Evolutionary conservation across 2,888 invertebrate species (phyloP), one percentile per base, ranked within the genome.

Genomic region (Scaptomyza parva): DNA sequence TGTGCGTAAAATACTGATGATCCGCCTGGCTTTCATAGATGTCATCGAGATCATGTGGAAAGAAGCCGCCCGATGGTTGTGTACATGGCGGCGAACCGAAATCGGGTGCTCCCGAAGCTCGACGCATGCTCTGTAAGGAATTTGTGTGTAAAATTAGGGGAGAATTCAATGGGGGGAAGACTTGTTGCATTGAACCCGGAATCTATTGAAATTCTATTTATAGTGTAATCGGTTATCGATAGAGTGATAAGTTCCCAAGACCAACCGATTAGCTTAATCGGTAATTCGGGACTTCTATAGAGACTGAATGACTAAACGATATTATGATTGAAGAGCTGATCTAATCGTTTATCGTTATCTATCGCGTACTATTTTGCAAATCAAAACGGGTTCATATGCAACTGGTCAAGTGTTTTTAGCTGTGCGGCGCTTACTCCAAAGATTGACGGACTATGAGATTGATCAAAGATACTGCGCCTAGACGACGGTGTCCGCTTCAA

Each of bases 1-100:
- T 91, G 63, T 91, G 89, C n/a, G 92, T 92, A 51, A 90, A 91
- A 88, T 92, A 92, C 89, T 91, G 91, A 78, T 91, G 91, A 85
- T 92, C 92, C 39, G 76, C 82, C 65, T 91, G 90, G 58, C 88
- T 85, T 68, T 92, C 92, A 67, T 89, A 90, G 30, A 92, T 92
- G 61, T 92, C 92, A 68, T 92, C 91, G 69, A 92, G 89, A 88
- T 92, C 92, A 60, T 92, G 91, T 18, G 92, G 91, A 78, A 92
- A 92, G 68, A 77, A 91, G 2, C 91, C 91, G 43, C 79, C 80
- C 35, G 68, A 66, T 12, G 89, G 84, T 17, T 75, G 75, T 1
- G 81, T 47, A 3, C 89, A 86, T 17, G 91, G 91, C 22, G 91
- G 91, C 33, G 90, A 90, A 26, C 87, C 88, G 53, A 79, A 88